Percentiles rank a stretch among this genome's conserved stretches.
phyloP scores from a whole-genome alignment of 2,888 invertebrate species.

The Leptinotarsa rubiginosa region DNA sequence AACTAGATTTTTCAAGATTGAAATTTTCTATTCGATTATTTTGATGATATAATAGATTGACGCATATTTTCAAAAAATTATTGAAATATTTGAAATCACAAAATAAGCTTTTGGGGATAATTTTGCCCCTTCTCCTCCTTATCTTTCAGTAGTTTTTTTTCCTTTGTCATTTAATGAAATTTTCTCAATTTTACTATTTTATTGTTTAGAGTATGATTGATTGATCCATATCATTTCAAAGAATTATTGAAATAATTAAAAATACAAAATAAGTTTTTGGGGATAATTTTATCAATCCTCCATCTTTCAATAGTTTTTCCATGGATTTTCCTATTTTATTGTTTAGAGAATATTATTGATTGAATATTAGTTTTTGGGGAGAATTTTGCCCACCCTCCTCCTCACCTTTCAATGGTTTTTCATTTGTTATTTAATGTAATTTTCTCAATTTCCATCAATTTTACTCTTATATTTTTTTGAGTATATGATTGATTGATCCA shows the following conservation, averaged over 20 bases:
- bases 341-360: neutral
- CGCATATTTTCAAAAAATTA: neutral
- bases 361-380: neutral
- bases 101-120: neutral
- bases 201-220: neutral
- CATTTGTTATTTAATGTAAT: neutral
- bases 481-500: no score
- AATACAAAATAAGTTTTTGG: neutral
- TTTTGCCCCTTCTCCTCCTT: neutral
- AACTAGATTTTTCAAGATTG: no score
- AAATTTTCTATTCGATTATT: no score
- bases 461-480: neutral
- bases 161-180: neutral
- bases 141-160: neutral
- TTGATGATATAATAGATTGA: no score
- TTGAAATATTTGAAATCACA: neutral
- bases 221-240: no score
- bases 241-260: neutral
- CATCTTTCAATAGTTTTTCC: neutral
- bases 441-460: neutral
- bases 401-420: neutral
- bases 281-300: neutral
- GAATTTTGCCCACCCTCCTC: neutral
- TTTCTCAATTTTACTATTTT: neutral
- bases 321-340: neutral